phyloP scores from a whole-genome alignment of 2,888 invertebrate species.

The Leucoma salicis region DNA sequence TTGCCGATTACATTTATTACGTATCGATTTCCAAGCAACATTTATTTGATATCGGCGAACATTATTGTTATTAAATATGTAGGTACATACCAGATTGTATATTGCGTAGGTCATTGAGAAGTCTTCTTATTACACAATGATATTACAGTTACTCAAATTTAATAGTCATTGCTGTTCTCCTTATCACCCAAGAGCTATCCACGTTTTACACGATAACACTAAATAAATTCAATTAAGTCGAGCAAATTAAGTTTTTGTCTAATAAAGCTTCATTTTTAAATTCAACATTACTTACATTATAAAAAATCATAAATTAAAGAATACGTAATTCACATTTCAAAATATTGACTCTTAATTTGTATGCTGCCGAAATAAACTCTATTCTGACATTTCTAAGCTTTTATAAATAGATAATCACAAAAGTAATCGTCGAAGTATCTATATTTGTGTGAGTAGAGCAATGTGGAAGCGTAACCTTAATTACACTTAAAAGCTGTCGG shows the following conservation, averaged over 20 bases:
- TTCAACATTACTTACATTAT: too few species aligned
- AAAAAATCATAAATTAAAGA: too few species aligned
- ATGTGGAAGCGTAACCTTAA: conserved; percentile 60
- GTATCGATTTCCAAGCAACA: conserved; percentile 42
- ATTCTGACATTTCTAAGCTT: background rate
- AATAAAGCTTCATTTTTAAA: too few species aligned
- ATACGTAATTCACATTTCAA: too few species aligned
- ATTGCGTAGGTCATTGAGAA: background rate
- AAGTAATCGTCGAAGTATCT: conserved; percentile 21
- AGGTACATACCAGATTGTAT: background rate
- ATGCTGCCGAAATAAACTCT: background rate
- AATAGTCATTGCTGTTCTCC: too few species aligned
- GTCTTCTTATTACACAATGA: background rate
- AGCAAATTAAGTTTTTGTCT: too few species aligned
- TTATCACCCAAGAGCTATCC: too few species aligned
- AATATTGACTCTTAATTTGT: too few species aligned
- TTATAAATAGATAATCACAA: conserved; percentile 2
- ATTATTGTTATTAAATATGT: conserved; percentile 17
- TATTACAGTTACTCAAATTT: too few species aligned
- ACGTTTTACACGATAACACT: too few species aligned
- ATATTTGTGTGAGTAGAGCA: conserved; percentile 36
- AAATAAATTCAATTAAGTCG: too few species aligned
- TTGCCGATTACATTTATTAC: conserved; percentile 60
- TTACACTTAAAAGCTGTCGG: conserved; percentile 73
- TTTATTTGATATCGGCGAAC: conserved; percentile 29